A percentile compares a stretch with the other conserved stretches of the same genome.
phyloP scores from a whole-genome alignment of 2,888 invertebrate species.

The Celastrina argiolus region DNA sequence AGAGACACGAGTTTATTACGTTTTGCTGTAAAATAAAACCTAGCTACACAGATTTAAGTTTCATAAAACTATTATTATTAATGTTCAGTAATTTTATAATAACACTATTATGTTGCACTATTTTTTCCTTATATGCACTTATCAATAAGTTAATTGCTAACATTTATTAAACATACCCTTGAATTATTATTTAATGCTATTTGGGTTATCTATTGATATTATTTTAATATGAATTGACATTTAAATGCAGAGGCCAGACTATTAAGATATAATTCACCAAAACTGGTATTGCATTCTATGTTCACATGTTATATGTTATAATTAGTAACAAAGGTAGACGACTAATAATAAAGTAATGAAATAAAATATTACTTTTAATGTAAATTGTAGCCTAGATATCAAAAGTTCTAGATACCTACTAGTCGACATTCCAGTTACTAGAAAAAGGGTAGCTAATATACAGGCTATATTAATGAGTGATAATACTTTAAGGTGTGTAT shows the following conservation, averaged over 20 bases:
- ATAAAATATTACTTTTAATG: too few relatives aligned
- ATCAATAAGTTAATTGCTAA: not conserved
- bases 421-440: too few relatives aligned
- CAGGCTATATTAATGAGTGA: too few relatives aligned
- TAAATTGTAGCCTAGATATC: too few relatives aligned
- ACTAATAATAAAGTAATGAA: too few relatives aligned
- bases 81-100: too few relatives aligned
- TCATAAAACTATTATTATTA: not conserved
- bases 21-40: too few relatives aligned
- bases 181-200: not conserved
- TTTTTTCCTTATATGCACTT: not conserved
- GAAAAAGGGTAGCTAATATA: too few relatives aligned
- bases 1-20: too few relatives aligned
- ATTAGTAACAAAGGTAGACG: not conserved
- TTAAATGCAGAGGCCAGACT: not conserved
- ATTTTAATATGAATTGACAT: conserved; percentile 3
- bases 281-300: not conserved
- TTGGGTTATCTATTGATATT: not conserved
- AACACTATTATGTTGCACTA: not conserved
- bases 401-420: too few relatives aligned
- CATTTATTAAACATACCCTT: conserved; percentile 3
- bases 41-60: not conserved
- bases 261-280: conserved; percentile 5
- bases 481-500: too few relatives aligned
- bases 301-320: not conserved